Base-by-base conservation (phyloP, 2,113 vertebrate genomes). In the Gavia stellata region DNA sequence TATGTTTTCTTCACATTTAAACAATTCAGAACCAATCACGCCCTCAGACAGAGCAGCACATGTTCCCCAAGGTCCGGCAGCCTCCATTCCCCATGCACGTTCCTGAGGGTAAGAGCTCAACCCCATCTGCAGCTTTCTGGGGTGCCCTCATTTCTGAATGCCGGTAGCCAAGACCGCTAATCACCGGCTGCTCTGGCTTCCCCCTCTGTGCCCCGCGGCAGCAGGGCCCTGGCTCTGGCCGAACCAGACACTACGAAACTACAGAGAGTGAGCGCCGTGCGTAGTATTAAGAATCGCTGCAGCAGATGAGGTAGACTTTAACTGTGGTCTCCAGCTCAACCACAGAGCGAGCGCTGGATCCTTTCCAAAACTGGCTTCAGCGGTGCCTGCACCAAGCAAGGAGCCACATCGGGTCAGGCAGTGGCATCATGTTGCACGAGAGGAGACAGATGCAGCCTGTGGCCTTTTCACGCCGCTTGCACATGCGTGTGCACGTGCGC, bases 401-500 rank as follows among this genome's bases (percentile, higher is more conserved):
- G 44, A 86, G 77, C 61, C 50, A 8, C 33, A 1, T 2, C 3
- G 7, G 77, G 66, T 61, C 50, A 45, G 74, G 79, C 26, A 19
- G 65, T 36, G 50, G 87, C 44, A 25, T 5, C 4, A 3, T 8
- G 38, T 29, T 14, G 58, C 47, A 17, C 62, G 5, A 28, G 44
- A 63, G 61, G 49, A 52, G 61, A 3, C 31, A 25, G 34, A 26
- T 25, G 1, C 55, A 52, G 70, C 49, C 55, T 14, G 0, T 10
- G 61, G 23, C 40, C 31, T 40, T 52, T 23, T 23, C 62, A n/a
- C 2, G 6, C 53, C 2, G 3, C 50, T 81, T 24, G 13, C 73
- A n/a, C n/a, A 2, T 1, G 5, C 0, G 21, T 7, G 50, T 31
- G 68, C 68, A 63, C 11, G 2, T 3, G 3, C 56, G 34, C 42